Evolutionary conservation across 2,797 vertebrate genomes (phyloP).

Genomic region (Syncerus caffer): DNA sequence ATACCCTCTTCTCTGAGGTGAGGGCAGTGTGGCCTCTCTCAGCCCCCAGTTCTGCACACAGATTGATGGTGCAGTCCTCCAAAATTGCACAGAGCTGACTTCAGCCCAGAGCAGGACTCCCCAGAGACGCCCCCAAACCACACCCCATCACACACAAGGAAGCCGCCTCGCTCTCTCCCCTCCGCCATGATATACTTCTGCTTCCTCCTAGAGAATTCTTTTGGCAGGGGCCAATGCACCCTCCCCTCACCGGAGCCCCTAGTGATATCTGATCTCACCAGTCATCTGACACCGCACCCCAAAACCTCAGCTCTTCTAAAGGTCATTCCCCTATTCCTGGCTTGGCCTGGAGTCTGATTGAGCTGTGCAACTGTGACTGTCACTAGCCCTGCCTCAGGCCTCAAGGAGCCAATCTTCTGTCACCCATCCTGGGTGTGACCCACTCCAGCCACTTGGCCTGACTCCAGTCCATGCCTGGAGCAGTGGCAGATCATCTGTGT

Average conservation of each 20-base stretch:
- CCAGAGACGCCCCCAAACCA: background rate
- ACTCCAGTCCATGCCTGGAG: slow-evolving; percentile 24
- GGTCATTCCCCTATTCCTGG: slow-evolving; percentile 74
- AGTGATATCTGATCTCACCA: slow-evolving; percentile 50
- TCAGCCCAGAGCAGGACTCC: background rate
- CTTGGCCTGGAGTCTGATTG: slow-evolving; percentile 58
- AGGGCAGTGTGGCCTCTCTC: background rate
- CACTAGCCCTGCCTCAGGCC: slow-evolving; percentile 47
- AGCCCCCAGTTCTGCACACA: background rate
- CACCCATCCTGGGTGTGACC: slow-evolving; percentile 32
- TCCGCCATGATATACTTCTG: background rate
- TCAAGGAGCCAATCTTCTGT: slow-evolving; percentile 59
- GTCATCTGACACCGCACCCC: slow-evolving; percentile 64
- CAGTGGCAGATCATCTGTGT: background rate
- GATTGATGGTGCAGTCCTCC: background rate
- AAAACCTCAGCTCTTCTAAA: slow-evolving; percentile 72
- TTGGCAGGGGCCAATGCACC: background rate
- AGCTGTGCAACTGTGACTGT: slow-evolving; percentile 68
- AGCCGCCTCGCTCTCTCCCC: background rate
- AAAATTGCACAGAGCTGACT: background rate
- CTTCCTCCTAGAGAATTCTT: background rate
- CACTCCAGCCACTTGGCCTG: slow-evolving; percentile 26
- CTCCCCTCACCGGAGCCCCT: slow-evolving; percentile 35
- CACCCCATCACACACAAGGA: background rate
- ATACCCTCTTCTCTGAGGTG: slow-evolving; percentile 24